phyloP scores from a whole-genome alignment of 2,113 vertebrate genomes.

The Maccullochella peelii region DNA sequence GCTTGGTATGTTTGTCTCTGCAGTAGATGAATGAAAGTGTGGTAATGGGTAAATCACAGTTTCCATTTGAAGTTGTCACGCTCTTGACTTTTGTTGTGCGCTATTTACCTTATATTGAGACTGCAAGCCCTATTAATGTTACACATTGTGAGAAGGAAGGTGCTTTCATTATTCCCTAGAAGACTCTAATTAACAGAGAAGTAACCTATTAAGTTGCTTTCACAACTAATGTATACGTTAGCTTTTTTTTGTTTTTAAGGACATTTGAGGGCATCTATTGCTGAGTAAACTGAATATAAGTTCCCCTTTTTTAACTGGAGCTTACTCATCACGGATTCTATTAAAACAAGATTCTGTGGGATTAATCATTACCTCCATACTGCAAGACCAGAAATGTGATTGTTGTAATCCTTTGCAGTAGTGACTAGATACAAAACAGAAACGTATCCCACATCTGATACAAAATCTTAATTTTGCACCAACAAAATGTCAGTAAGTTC shows the following conservation, averaged over 20 bases:
- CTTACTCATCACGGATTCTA: neutral
- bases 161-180: conserved; percentile 22
- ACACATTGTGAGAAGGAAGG: conserved; percentile 4
- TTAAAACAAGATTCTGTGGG: neutral
- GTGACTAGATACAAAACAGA: neutral
- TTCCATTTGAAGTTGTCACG: conserved; percentile 66
- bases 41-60: conserved; percentile 52
- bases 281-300: neutral
- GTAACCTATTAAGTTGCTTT: conserved; percentile 9
- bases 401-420: neutral
- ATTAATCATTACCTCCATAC: neutral
- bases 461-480: neutral
- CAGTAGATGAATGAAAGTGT: conserved; percentile 51
- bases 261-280: neutral
- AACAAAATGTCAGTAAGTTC: neutral
- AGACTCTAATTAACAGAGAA: conserved; percentile 14
- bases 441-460: neutral
- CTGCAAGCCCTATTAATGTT: conserved; percentile 23
- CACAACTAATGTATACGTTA: neutral
- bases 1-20: conserved; percentile 38
- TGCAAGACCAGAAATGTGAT: conserved; percentile 1
- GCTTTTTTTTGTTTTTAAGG: conserved; percentile 4
- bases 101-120: conserved; percentile 22
- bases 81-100: conserved; percentile 46
- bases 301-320: neutral